These are phyloP conservation scores for Amyelois transitella DNA, from an alignment of 1,140 invertebrate genomes.

Conservation along the genomic window DNA sequence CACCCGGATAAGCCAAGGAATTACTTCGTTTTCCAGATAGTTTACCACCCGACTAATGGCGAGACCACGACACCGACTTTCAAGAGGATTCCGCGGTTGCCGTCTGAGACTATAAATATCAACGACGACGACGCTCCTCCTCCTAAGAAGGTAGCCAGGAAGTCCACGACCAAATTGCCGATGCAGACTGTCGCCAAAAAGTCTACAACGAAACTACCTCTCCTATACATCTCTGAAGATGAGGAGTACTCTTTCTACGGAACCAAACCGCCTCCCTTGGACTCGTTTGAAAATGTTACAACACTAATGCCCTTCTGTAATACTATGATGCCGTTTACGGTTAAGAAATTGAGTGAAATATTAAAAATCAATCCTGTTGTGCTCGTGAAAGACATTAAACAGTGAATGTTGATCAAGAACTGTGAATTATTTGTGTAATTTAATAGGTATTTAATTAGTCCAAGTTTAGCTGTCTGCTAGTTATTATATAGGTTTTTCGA, in stretches of 20 bases:
- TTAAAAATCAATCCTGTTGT: constrained; percentile 39
- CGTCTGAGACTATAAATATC: background rate
- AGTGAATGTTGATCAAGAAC: background rate
- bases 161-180: constrained; percentile 50
- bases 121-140: constrained; percentile 6
- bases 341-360: constrained; percentile 37
- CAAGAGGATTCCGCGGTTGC: constrained; percentile 17
- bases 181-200: constrained; percentile 36
- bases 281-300: constrained; percentile 26
- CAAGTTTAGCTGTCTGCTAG: background rate
- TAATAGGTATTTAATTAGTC: background rate
- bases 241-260: constrained; percentile 47
- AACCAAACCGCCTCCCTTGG: constrained; percentile 18
- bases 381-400: constrained; percentile 23
- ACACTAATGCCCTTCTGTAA: constrained; percentile 42
- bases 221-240: constrained; percentile 4
- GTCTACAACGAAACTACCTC: constrained; percentile 51
- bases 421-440: background rate
- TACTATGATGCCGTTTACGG: constrained; percentile 29
- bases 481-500: no score
- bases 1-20: constrained; percentile 25
- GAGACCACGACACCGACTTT: background rate
- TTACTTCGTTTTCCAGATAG: constrained; percentile 32
- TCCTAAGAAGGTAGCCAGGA: constrained; percentile 36
- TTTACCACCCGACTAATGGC: constrained; percentile 3